These are phyloP conservation scores for Platichthys stellatus DNA, from an alignment of 2,113 vertebrate genomes.

Conservation along the genomic window DNA sequence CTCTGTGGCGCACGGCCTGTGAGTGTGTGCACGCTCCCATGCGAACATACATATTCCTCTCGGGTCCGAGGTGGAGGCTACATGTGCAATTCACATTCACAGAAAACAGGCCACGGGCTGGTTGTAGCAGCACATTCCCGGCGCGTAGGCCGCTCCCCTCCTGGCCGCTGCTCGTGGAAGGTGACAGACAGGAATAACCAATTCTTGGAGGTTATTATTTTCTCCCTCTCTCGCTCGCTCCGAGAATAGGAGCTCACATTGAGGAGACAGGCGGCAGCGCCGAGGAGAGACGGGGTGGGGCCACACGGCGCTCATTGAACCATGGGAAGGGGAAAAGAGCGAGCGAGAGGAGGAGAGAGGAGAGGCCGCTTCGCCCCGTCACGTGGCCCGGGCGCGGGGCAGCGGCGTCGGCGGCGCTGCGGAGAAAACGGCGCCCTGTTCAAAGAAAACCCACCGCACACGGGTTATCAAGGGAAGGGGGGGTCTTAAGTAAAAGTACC, in stretches of 20 bases:
- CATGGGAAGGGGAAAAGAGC: slow-evolving; percentile 82
- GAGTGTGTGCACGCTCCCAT: slow-evolving; percentile 10
- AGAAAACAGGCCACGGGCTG: slow-evolving; percentile 65
- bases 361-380: slow-evolving; percentile 75
- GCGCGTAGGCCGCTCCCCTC: slow-evolving; percentile 71
- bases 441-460: slow-evolving; percentile 57
- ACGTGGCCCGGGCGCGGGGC: slow-evolving; percentile 79
- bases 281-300: slow-evolving; percentile 85
- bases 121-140: slow-evolving; percentile 70
- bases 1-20: too few relatives aligned
- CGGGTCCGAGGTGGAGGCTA: slow-evolving; percentile 58
- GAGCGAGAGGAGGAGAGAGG: slow-evolving; percentile 58
- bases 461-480: neutral
- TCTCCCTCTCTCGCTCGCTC: slow-evolving; percentile 58
- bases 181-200: slow-evolving; percentile 62
- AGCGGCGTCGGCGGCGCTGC: slow-evolving; percentile 79
- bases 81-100: slow-evolving; percentile 78
- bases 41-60: slow-evolving; percentile 49
- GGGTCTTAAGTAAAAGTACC: too few relatives aligned
- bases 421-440: slow-evolving; percentile 81
- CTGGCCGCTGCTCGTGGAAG: slow-evolving; percentile 63
- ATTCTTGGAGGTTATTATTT: slow-evolving; percentile 73
- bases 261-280: slow-evolving; percentile 72
- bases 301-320: slow-evolving; percentile 85
- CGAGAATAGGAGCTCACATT: slow-evolving; percentile 74